Evolutionary conservation across 1,140 invertebrate genomes (phyloP).

Genomic region (Protaetia brevitarsis): DNA sequence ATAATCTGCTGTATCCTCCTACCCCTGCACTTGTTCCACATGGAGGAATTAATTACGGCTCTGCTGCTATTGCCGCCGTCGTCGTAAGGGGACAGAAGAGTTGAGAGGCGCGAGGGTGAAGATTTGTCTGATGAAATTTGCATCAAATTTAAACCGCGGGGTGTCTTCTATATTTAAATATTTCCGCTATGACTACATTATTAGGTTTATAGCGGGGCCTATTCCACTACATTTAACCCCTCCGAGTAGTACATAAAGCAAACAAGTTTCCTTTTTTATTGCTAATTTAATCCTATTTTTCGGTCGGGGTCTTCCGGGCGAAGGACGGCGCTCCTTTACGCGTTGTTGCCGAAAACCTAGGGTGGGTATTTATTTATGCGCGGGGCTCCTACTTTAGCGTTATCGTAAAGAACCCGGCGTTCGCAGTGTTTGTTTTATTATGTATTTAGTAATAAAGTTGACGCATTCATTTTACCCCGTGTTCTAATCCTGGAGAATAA

Average conservation of each 20-base stretch:
- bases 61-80: background rate
- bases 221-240: background rate
- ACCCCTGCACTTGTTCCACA: conserved; percentile 1
- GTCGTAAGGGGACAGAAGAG: background rate
- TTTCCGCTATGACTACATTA: conserved; percentile 3
- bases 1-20: too few species aligned
- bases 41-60: background rate
- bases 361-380: too few species aligned
- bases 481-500: too few species aligned
- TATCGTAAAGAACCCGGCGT: too few species aligned
- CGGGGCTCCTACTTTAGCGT: too few species aligned
- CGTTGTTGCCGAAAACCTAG: too few species aligned
- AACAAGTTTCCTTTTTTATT: conserved; percentile 12
- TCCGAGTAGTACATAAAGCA: background rate
- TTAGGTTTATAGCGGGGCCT: background rate
- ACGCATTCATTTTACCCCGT: too few species aligned
- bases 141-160: conserved; percentile 5
- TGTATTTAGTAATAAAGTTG: too few species aligned
- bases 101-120: background rate
- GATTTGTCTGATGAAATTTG: background rate
- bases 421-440: too few species aligned
- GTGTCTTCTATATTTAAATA: conserved; percentile 17
- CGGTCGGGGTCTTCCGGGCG: background rate
- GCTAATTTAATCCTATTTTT: conserved; percentile 8
- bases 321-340: too few species aligned